Base-by-base conservation (phyloP, 2,113 vertebrate species). In the Reinhardtius hippoglossoides region DNA sequence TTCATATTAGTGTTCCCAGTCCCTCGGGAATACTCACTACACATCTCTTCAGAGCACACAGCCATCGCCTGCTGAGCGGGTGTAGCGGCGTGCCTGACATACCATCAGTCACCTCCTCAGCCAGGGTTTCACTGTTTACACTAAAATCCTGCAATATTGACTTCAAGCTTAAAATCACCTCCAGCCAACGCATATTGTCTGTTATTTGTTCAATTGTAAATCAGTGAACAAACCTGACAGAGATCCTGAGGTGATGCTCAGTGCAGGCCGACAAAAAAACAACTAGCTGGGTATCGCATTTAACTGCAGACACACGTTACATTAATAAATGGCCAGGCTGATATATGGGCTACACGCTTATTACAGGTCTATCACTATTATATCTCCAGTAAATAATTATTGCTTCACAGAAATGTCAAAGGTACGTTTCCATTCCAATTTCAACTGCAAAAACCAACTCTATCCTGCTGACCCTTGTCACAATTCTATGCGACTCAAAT, bases 1-100 rank as follows among this genome's bases (percentile, higher is more conserved):
- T 86, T 87, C 77, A 87, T 86, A 90, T 83, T 87, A 82, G 86
- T 87, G 81, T 89, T 82, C 46, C 61, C 67, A 35, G 77, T 71
- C 80, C 67, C 81, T 54, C 0, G 23, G 68, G 87, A 91, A 44
- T 72, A 78, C 78, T 71, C 73, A 71, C 67, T 75, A 76, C 78
- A 77, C 84, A 73, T 80, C 58, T 63, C 63, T 83, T 84, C 75
- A 77, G 80, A 87, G 64, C 40, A 42, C 54, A 20, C 75, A 68
- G 67, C 75, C 67, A 63, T 69, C 16, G 8, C 68, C 80, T 37
- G 82, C 75, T 76, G 90, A 83, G 73, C 74, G 57, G 44, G 21
- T 74, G 61, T 37, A 85, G 67, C 80, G 54, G 66, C 59, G 7
- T 69, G 78, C 55, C 73, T 27, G 44, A 82, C 72, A 71, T 66